These are phyloP conservation scores for Pseudobourletiella spinata DNA, from an alignment of 1,140 invertebrate genomes.

Conservation along the genomic window DNA sequence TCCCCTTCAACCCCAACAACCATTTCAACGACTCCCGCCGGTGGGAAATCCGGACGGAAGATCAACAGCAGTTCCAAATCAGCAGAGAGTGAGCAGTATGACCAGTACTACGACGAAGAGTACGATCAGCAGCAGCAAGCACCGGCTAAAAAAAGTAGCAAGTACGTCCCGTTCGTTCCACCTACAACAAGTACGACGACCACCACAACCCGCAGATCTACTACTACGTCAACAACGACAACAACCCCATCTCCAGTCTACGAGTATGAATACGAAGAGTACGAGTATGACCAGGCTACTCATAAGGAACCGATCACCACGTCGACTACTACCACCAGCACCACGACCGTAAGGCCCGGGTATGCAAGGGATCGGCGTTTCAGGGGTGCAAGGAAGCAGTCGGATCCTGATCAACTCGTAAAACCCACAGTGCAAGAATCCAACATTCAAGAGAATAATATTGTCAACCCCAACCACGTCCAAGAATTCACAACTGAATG, in stretches of 20 bases:
- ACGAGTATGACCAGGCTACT: constrained; percentile 14
- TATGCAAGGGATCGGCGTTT: too few relatives aligned
- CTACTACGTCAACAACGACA: constrained; percentile 13
- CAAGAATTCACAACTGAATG: background rate
- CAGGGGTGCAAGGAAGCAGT: too few relatives aligned
- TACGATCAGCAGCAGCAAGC: constrained; percentile 9
- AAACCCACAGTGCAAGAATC: too few relatives aligned
- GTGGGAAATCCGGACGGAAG: constrained; percentile 10
- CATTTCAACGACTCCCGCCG: background rate
- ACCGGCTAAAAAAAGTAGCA: constrained; percentile 7
- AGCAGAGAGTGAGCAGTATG: constrained; percentile 14
- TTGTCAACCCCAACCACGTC: too few relatives aligned
- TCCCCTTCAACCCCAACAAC: constrained; percentile 1
- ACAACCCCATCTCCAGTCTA: constrained; percentile 10
- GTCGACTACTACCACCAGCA: background rate
- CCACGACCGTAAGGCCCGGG: too few relatives aligned
- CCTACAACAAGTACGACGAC: constrained; percentile 34
- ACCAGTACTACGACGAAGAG: constrained; percentile 23
- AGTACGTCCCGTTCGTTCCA: constrained; percentile 27
- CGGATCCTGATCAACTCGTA: too few relatives aligned
- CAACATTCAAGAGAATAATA: too few relatives aligned
- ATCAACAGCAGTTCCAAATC: constrained; percentile 22
- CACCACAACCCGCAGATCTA: constrained; percentile 12
- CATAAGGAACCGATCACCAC: background rate
- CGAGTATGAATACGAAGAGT: constrained; percentile 22